These are phyloP conservation scores for Seriola dumerili DNA, from an alignment of 2,113 vertebrate species.

Conservation along the genomic window DNA sequence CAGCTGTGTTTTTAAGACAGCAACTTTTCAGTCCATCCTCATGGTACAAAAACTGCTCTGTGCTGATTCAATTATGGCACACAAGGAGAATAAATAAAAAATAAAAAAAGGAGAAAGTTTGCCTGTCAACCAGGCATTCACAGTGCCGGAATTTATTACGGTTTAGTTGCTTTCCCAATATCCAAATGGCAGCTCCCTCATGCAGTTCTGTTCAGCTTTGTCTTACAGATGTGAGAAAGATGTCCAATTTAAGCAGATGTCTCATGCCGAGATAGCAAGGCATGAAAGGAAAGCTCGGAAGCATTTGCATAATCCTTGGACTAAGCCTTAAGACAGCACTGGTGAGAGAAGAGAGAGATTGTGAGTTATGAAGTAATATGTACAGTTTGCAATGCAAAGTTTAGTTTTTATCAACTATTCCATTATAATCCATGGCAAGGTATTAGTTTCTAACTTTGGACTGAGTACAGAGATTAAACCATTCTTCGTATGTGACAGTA, in stretches of 20 bases:
- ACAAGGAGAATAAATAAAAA: neutral
- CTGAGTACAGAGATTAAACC: conserved; percentile 56
- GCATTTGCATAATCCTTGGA: conserved; percentile 76
- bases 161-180: conserved; percentile 56
- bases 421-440: conserved; percentile 65
- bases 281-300: conserved; percentile 51
- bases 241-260: conserved; percentile 67
- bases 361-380: conserved; percentile 69
- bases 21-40: conserved; percentile 61
- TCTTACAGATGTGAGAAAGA: conserved; percentile 70
- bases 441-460: conserved; percentile 67
- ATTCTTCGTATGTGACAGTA: conserved; percentile 76
- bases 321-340: conserved; percentile 69
- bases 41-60: conserved; percentile 44
- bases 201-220: conserved; percentile 64
- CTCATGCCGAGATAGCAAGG: conserved; percentile 63
- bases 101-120: neutral
- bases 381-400: conserved; percentile 79
- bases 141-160: conserved; percentile 39
- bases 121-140: conserved; percentile 43
- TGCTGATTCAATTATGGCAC: conserved; percentile 51
- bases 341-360: conserved; percentile 60
- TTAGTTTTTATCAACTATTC: conserved; percentile 76
- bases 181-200: conserved; percentile 78
- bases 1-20: conserved; percentile 62